Percentiles rank a stretch among this genome's conserved stretches.
Evolutionary conservation across 2,797 vertebrate species (phyloP).

Genomic region (Gallinago solitaria): DNA sequence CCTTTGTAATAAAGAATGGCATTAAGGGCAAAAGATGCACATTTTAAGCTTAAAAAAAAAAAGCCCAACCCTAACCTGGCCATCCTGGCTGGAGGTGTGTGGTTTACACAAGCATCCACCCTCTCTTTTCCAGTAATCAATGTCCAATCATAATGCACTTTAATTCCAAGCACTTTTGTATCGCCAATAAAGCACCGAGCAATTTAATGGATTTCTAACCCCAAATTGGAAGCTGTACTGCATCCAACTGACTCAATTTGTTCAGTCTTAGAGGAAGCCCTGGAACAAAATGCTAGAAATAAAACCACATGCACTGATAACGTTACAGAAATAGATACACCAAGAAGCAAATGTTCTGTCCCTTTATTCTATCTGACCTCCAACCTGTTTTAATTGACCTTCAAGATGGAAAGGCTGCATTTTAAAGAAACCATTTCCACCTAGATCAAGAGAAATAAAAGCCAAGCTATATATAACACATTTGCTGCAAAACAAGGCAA

Average conservation of each 20-base stretch:
- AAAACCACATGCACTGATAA: constrained; percentile 42
- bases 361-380: constrained; percentile 50
- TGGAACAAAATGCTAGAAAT: constrained; percentile 57
- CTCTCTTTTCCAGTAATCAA: constrained; percentile 16
- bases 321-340: constrained; percentile 60
- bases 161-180: constrained; percentile 9
- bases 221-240: constrained; percentile 44
- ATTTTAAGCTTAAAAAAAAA: background rate
- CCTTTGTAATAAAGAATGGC: background rate
- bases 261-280: constrained; percentile 39
- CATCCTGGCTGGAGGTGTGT: background rate
- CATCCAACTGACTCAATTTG: constrained; percentile 45
- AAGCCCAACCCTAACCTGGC: background rate
- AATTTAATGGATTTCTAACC: constrained; percentile 69
- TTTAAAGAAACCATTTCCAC: constrained; percentile 25
- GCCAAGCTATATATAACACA: background rate
- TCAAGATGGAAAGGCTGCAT: background rate
- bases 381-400: constrained; percentile 28
- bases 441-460: background rate
- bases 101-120: constrained; percentile 17
- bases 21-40: background rate
- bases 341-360: constrained; percentile 37
- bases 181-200: constrained; percentile 41
- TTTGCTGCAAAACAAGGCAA: background rate
- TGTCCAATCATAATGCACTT: constrained; percentile 42